phyloP scores from a whole-genome alignment of 2,797 vertebrate genomes.

The Vultur gryphus region DNA sequence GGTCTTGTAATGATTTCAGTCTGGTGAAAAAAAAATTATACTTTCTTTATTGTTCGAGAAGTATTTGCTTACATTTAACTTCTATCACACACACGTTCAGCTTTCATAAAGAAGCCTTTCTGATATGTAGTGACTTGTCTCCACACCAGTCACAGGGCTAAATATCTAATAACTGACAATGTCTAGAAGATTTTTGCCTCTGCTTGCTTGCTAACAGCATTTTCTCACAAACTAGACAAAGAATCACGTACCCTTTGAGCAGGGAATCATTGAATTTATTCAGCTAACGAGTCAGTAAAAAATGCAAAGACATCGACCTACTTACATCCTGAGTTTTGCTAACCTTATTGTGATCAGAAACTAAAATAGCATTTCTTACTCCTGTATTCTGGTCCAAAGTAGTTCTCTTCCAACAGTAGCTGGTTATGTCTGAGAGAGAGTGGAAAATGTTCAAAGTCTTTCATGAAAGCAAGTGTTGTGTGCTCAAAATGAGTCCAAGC shows the following conservation, averaged over 20 bases:
- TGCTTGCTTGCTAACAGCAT: neutral
- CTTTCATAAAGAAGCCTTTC: neutral
- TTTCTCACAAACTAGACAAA: neutral
- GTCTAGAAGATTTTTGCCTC: neutral
- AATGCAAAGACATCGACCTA: neutral
- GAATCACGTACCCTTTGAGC: neutral
- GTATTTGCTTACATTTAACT: neutral
- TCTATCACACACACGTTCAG: neutral
- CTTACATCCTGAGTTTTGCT: neutral
- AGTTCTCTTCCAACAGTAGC: neutral
- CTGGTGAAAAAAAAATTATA: neutral
- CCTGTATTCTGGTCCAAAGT: neutral
- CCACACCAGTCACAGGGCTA: neutral
- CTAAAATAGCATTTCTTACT: neutral
- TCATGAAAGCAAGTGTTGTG: neutral
- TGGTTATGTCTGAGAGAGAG: neutral
- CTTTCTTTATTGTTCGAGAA: neutral
- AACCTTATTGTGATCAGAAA: neutral
- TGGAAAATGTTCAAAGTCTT: neutral
- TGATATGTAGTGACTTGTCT: neutral
- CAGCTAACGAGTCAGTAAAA: neutral
- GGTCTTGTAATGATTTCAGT: neutral
- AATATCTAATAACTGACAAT: neutral
- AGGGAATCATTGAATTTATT: neutral
- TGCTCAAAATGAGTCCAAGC: neutral